These are phyloP conservation scores for Alcedo atthis DNA, from an alignment of 2,797 vertebrate genomes.

Conservation along the genomic window DNA sequence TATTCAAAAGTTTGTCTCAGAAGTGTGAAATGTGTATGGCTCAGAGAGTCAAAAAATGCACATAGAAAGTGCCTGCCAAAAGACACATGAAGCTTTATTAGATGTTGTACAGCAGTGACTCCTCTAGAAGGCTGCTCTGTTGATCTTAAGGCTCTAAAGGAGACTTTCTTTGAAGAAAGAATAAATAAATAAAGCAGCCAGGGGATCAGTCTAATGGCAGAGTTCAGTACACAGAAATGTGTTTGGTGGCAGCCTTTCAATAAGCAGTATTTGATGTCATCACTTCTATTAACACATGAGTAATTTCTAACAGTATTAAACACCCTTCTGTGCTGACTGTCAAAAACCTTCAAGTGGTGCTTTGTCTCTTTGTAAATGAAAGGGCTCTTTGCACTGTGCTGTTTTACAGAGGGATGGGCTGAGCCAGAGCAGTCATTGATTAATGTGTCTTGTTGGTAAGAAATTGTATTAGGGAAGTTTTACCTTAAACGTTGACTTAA, in stretches of 20 bases:
- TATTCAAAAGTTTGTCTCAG: background rate
- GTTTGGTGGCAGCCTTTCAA: background rate
- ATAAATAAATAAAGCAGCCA: background rate
- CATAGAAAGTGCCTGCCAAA: background rate
- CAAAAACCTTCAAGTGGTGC: background rate
- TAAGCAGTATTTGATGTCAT: background rate
- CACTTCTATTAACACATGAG: background rate
- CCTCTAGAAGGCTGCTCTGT: background rate
- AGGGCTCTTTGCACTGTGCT: background rate
- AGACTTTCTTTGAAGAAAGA: background rate
- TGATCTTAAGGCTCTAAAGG: background rate
- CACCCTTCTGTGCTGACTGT: slow-evolving; percentile 1
- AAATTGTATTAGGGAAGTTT: background rate
- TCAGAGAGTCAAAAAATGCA: background rate
- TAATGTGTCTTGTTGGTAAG: background rate
- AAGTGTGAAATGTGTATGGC: background rate
- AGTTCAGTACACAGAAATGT: background rate
- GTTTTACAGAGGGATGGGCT: background rate
- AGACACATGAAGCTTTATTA: background rate
- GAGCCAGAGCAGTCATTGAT: background rate
- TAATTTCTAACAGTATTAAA: background rate
- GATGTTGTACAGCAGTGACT: background rate
- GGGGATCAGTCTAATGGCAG: background rate
- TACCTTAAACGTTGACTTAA: background rate
- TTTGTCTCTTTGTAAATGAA: background rate